A percentile compares a stretch with the other conserved stretches of the same genome.
phyloP scores from a whole-genome alignment of 92 coral and sea anemone species.

The Palythoa grandis region DNA sequence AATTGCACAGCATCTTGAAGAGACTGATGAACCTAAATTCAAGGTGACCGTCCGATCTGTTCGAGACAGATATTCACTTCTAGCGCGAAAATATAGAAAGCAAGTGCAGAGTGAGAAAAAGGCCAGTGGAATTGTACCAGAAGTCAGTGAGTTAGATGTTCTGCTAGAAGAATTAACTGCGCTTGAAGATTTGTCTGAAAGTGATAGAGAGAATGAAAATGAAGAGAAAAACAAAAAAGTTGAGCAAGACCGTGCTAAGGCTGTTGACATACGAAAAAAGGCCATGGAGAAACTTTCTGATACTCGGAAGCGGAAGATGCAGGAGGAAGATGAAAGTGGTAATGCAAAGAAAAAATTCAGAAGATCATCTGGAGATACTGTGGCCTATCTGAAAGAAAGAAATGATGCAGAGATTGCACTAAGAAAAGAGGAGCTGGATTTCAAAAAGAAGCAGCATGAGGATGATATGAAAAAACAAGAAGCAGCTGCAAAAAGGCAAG shows the following conservation, averaged over 20 bases:
- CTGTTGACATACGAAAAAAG: constrained; percentile 55
- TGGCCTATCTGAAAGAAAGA: constrained; percentile 59
- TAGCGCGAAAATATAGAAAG: constrained; percentile 55
- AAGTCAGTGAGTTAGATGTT: constrained; percentile 60
- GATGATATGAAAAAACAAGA: constrained; percentile 46
- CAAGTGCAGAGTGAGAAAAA: constrained; percentile 52
- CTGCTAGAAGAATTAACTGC: constrained; percentile 53
- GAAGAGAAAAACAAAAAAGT: constrained; percentile 35
- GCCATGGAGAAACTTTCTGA: constrained; percentile 65
- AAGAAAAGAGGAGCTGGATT: constrained; percentile 54
- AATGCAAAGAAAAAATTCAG: constrained; percentile 33
- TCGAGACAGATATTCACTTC: constrained; percentile 58
- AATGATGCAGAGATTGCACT: constrained; percentile 51
- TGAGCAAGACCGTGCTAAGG: constrained; percentile 61
- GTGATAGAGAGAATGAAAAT: constrained; percentile 47
- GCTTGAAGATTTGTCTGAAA: constrained; percentile 54
- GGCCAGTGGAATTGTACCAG: constrained; percentile 53
- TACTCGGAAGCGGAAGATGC: constrained; percentile 31
- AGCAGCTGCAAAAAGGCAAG: constrained; percentile 60
- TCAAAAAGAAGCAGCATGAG: constrained; percentile 46
- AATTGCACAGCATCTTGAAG: constrained; percentile 54
- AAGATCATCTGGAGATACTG: constrained; percentile 45
- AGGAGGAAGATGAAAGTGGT: constrained; percentile 37
- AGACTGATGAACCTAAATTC: constrained; percentile 49
- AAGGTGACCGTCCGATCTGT: constrained; percentile 59